These are phyloP conservation scores for Lutjanus erythropterus DNA, from an alignment of 2,113 vertebrate species.

Conservation along the genomic window DNA sequence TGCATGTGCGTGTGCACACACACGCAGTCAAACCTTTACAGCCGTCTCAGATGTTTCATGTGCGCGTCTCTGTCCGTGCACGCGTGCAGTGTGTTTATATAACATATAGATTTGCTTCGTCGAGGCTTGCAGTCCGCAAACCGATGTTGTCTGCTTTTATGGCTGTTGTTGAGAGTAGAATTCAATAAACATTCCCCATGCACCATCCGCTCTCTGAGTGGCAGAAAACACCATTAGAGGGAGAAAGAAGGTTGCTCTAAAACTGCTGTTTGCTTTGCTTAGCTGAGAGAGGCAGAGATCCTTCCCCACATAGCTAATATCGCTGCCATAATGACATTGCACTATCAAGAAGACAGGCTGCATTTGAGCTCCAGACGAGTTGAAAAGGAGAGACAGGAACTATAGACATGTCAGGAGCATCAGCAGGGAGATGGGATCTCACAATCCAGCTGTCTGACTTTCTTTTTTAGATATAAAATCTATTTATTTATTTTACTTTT, in stretches of 20 bases:
- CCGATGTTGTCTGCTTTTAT: slow-evolving; percentile 45
- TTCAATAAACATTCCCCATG: slow-evolving; percentile 57
- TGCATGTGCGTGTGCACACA: neutral
- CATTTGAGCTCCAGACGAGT: slow-evolving; percentile 43
- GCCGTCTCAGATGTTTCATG: neutral
- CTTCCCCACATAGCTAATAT: slow-evolving; percentile 57
- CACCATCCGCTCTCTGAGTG: slow-evolving; percentile 58
- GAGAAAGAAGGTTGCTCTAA: slow-evolving; percentile 15
- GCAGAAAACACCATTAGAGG: slow-evolving; percentile 64
- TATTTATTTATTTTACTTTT: slow-evolving; percentile 1
- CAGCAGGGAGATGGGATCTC: slow-evolving; percentile 11
- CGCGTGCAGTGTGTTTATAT: neutral
- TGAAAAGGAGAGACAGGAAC: slow-evolving; percentile 31
- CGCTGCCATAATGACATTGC: slow-evolving; percentile 31
- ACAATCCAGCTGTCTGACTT: neutral
- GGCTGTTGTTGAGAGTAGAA: slow-evolving; percentile 51
- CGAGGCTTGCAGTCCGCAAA: slow-evolving; percentile 18
- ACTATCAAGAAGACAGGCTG: slow-evolving; percentile 37
- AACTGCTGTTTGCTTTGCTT: slow-evolving; percentile 53
- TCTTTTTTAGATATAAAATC: slow-evolving; percentile 56
- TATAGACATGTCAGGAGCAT: slow-evolving; percentile 25
- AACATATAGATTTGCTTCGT: slow-evolving; percentile 37
- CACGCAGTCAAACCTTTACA: neutral
- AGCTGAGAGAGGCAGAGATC: slow-evolving; percentile 39
- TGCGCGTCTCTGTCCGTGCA: neutral